Base-by-base conservation (phyloP, 2,113 vertebrate species). In the Gymnogyps californianus region DNA sequence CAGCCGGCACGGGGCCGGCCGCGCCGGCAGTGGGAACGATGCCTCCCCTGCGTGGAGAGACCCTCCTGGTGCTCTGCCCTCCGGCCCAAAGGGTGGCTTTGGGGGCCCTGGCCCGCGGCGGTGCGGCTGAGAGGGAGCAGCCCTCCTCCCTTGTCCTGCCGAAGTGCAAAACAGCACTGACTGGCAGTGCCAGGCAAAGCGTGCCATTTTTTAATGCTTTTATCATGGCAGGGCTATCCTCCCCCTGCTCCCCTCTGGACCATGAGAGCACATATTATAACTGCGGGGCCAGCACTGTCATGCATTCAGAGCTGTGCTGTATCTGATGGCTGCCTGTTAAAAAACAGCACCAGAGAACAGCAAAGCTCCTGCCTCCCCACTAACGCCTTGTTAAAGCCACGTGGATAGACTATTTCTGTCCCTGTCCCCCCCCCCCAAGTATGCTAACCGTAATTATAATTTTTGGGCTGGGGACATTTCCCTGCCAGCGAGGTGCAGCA, bases 261-360 rank as follows among this genome's bases (percentile, higher is more conserved):
- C 9, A 9, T 2, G 3, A 78, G 5, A 38, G 16, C 2, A 0
- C 2, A 0, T 32, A 18, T 10, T 5, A 13, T 2, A 78, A 24
- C n/a, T 5, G 15, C 75, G 46, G 7, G 36, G 20, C 22, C 47
- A 46, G 55, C 55, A 12, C 54, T 29, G 72, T 54, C 5, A 4
- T 9, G 2, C 2, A 2, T 11, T 59, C 32, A 21, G 55, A 13
- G 18, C 55, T 29, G 14, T 3, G 5, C 67, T 17, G 2, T 28
- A 14, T 9, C 36, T 7, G 28, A 24, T 13, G 38, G 52, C 42
- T 29, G n/a, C 69, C 47, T 38, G 26, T 17, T 36, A 36, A 59
- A 59, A 44, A 59, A 29, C 4, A 29, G 42, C 13, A 29, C 12
- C 32, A 12, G 17, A 29, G 42, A 47, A 59, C 18, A 21, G 6